Percentiles rank a stretch among this genome's conserved stretches.
Evolutionary conservation across 2,797 vertebrate genomes (phyloP).

Genomic region (Mastacembelus armatus): DNA sequence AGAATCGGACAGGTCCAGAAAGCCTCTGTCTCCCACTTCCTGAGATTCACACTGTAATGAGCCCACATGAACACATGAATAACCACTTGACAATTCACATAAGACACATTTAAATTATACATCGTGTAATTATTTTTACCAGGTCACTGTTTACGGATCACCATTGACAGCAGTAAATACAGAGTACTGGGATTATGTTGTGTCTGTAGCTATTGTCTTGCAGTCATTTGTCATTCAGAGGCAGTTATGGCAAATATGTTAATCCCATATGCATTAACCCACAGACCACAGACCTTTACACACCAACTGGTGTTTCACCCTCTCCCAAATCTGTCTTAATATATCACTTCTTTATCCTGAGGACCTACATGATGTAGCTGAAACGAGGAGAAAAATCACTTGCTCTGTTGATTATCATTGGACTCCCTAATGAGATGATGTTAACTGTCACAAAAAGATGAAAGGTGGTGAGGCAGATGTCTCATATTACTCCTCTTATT

Average conservation of each 20-base stretch:
- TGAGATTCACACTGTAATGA: background rate
- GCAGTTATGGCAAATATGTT: background rate
- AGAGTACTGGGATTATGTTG: no score
- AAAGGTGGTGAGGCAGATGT: slow-evolving; percentile 61
- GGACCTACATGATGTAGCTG: slow-evolving; percentile 40
- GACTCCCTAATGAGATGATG: slow-evolving; percentile 55
- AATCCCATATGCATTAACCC: slow-evolving; percentile 1
- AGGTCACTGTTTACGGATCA: background rate
- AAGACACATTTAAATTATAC: background rate
- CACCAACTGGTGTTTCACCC: slow-evolving; percentile 3
- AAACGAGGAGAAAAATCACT: slow-evolving; percentile 19
- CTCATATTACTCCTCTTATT: slow-evolving; percentile 61
- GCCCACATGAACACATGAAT: no score
- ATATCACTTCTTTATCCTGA: slow-evolving; percentile 23
- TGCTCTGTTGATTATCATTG: slow-evolving; percentile 47
- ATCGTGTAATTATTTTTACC: no score
- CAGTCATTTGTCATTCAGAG: background rate
- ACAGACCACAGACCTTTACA: slow-evolving; percentile 12
- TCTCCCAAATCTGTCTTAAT: slow-evolving; percentile 9
- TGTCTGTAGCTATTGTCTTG: background rate
- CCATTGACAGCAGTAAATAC: no score
- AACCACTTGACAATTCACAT: no score
- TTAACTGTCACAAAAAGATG: slow-evolving; percentile 49
- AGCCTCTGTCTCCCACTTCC: background rate
- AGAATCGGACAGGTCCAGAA: background rate